A percentile compares a stretch with the other conserved stretches of the same genome.
Conservation (phyloP, 2,797 vertebrate species). For the Lacerta agilis region DNA sequence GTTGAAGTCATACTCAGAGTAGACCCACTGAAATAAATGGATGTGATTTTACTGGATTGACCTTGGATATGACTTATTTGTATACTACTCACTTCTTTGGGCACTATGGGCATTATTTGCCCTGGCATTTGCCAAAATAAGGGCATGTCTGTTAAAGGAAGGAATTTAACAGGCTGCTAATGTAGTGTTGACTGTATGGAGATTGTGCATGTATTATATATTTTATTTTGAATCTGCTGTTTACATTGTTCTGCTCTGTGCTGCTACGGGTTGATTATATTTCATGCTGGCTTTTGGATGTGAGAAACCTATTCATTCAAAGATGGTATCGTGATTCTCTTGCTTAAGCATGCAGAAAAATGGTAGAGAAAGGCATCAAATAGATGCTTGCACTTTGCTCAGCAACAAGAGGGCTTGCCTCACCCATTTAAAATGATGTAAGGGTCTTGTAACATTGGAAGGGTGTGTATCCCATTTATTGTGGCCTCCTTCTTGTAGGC, state of each 20-base stretch:
- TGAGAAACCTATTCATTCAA: not conserved
- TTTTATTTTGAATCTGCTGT: not conserved
- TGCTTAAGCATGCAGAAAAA: not conserved
- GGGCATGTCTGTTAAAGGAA: not conserved
- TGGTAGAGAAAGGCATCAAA: not conserved
- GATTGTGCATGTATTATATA: not conserved
- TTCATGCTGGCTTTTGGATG: not conserved
- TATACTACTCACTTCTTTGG: not conserved
- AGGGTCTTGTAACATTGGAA: not conserved
- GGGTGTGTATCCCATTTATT: not conserved
- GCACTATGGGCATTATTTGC: not conserved
- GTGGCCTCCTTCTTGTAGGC: not conserved
- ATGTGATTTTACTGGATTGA: no score
- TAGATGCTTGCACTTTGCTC: no score
- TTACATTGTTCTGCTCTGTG: not conserved
- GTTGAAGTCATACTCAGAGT: no score
- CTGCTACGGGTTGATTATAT: not conserved
- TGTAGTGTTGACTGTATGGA: not conserved
- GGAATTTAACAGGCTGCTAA: not conserved
- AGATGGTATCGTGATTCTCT: not conserved
- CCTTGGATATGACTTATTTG: no score
- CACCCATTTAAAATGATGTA: not conserved
- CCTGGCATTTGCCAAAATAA: not conserved
- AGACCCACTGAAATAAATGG: no score
- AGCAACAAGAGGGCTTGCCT: not conserved